These are phyloP conservation scores for Lordiphosa mommai DNA, from an alignment of 1,140 invertebrate genomes.

Conservation along the genomic window DNA sequence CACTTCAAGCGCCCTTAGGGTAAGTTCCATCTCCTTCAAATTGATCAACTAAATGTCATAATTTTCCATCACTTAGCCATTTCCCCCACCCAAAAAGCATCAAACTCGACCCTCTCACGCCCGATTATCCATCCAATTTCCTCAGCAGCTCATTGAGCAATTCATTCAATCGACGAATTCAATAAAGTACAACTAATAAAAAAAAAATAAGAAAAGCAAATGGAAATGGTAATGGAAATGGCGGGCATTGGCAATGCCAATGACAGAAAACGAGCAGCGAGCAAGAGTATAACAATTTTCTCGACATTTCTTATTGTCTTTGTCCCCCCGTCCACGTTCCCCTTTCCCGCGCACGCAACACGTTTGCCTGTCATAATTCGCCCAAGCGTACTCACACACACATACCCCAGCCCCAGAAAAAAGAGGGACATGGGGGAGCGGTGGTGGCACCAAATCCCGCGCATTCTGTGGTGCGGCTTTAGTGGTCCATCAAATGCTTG, in stretches of 20 bases:
- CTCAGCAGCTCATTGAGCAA: slow-evolving; percentile 60
- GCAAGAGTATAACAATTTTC: slow-evolving; percentile 66
- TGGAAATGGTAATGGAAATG: slow-evolving; percentile 39
- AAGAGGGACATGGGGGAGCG: too few relatives aligned
- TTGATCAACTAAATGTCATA: slow-evolving; percentile 32
- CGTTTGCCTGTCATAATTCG: slow-evolving; percentile 46
- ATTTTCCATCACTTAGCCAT: slow-evolving; percentile 19
- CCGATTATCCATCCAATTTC: slow-evolving; percentile 22
- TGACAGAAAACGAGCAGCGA: slow-evolving; percentile 18
- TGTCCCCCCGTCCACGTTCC: slow-evolving; percentile 32
- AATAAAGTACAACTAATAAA: slow-evolving; percentile 77
- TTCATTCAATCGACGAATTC: slow-evolving; percentile 73
- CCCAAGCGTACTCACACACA: neutral
- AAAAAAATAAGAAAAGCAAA: slow-evolving; percentile 49
- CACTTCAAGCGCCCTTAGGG: too few relatives aligned
- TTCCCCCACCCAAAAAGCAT: neutral
- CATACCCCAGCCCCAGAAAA: too few relatives aligned
- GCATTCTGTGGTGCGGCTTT: slow-evolving; percentile 54
- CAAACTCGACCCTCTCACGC: neutral
- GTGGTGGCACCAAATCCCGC: slow-evolving; percentile 42
- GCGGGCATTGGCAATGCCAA: slow-evolving; percentile 25
- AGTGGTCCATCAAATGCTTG: slow-evolving; percentile 74
- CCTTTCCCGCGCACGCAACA: neutral
- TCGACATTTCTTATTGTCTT: slow-evolving; percentile 55
- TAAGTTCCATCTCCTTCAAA: slow-evolving; percentile 1